A percentile compares a stretch with the other conserved stretches of the same genome.
These are phyloP conservation scores for Delichon dasypus DNA, from an alignment of 2,797 vertebrate species.

Conservation along the genomic window DNA sequence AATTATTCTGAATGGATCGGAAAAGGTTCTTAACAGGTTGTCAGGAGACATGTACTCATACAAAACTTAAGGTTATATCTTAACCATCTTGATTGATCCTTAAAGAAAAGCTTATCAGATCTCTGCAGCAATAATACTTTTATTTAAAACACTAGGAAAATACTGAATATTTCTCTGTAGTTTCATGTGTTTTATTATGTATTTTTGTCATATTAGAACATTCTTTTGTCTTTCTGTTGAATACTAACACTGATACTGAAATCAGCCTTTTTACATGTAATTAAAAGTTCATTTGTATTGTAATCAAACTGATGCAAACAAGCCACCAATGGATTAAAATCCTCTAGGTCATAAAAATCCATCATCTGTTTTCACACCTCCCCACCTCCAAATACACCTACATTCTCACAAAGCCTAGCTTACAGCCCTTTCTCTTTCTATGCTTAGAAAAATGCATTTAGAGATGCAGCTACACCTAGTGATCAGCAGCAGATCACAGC, in stretches of 20 bases:
- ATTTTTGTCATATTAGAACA: background rate
- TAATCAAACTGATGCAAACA: background rate
- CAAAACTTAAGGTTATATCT: background rate
- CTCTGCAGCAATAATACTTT: background rate
- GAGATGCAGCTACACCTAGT: constrained; percentile 79
- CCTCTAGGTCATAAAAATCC: constrained; percentile 13
- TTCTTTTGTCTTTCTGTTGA: background rate
- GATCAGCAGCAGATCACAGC: constrained; percentile 68
- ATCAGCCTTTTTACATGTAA: background rate
- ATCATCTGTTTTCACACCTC: background rate
- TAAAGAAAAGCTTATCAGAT: background rate
- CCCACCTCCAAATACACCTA: background rate
- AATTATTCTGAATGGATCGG: background rate
- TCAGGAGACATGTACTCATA: background rate
- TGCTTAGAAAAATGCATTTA: constrained; percentile 52
- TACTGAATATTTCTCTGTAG: background rate
- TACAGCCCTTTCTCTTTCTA: background rate
- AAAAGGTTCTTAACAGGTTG: background rate
- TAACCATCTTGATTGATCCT: background rate
- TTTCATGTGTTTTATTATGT: background rate
- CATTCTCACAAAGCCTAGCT: background rate
- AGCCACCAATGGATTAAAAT: background rate
- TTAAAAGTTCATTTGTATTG: background rate
- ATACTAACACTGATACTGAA: background rate
- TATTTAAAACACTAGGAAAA: background rate